A percentile compares a stretch with the other conserved stretches of the same genome.
phyloP scores from a whole-genome alignment of 2,797 vertebrate genomes.

The Glyptemys insculpta region DNA sequence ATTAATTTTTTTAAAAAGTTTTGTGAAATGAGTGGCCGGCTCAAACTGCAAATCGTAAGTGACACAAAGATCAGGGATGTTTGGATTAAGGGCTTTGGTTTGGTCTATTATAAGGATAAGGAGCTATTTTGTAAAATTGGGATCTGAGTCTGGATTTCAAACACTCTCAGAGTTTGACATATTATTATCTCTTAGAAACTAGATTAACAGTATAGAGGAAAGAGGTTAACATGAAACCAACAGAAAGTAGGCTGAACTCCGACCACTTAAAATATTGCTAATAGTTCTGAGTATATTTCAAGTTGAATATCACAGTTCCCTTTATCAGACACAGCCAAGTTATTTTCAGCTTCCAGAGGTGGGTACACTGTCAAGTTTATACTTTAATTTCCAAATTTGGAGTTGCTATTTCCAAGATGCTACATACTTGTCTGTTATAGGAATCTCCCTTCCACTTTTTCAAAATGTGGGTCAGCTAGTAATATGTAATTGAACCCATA shows the following conservation, averaged over 20 bases:
- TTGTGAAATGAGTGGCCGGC: background rate
- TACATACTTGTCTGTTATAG: background rate
- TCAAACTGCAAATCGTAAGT: background rate
- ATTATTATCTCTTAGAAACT: conserved; percentile 51
- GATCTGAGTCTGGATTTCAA: conserved; percentile 48
- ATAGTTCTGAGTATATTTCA: conserved; percentile 53
- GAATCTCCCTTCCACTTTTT: background rate
- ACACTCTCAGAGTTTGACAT: conserved; percentile 56
- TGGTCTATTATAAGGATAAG: background rate
- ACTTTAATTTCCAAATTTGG: conserved; percentile 50
- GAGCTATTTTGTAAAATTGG: background rate
- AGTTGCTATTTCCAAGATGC: conserved; percentile 53
- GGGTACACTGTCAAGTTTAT: conserved; percentile 54
- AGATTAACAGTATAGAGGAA: conserved; percentile 33
- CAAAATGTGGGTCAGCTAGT: background rate
- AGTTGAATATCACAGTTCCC: conserved; percentile 62
- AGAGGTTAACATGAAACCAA: conserved; percentile 44
- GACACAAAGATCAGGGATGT: background rate
- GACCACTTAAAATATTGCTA: conserved; percentile 49
- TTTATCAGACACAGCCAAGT: conserved; percentile 69
- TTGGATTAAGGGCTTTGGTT: background rate
- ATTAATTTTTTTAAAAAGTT: background rate
- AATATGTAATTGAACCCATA: background rate
- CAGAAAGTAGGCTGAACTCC: conserved; percentile 59
- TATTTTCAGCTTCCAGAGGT: conserved; percentile 67